Base-by-base conservation (phyloP, 2,113 vertebrate species). In the Corynorhinus townsendii region DNA sequence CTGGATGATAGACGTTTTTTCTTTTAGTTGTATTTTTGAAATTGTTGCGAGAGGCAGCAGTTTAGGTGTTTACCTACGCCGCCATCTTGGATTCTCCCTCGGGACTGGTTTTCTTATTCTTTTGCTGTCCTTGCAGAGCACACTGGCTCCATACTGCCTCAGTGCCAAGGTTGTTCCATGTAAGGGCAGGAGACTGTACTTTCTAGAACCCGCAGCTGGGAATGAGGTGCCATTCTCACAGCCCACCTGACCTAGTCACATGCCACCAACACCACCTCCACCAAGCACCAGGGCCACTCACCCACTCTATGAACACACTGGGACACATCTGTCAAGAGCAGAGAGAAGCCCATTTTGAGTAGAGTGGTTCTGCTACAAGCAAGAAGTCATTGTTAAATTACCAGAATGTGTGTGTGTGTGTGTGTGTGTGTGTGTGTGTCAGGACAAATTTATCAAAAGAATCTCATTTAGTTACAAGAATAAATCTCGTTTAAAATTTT, bases 401-500 rank as follows among this genome's bases (percentile, higher is more conserved):
- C n/a, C n/a, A n/a, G n/a, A 33, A n/a, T 83, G 30, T 79, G 77
- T 73, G 10, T 69, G 20, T 90, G 0, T 83, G 45, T 45, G 45
- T 45, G 45, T 45, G 45, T 45, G 45, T 45, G 38, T 83, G 30
- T 79, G 77, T 73, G 10, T 69, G 20, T 90, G 0, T 83, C 19
- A 15, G 81, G 49, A 91, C n/a, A 81, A 43, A 76, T 56, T 75
- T 90, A 17, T 69, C 17, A 76, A 75, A 92, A 92, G 4, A 64
- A 85, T 1, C 59, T 94, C 43, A 88, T 43, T 94, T 80, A 80
- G 28, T 92, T 71, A 86, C n/a, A 94, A 90, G n/a, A 86, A 76
- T 80, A 79, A 33, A 79, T 22, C 33, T 90, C 69, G 35, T 35
- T 0, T 5, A 26, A 49, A 82, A 68, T 54, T n/a, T 30, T 89